Base-by-base conservation (phyloP, 1,140 invertebrate species). In the Procambarus virginalis region DNA sequence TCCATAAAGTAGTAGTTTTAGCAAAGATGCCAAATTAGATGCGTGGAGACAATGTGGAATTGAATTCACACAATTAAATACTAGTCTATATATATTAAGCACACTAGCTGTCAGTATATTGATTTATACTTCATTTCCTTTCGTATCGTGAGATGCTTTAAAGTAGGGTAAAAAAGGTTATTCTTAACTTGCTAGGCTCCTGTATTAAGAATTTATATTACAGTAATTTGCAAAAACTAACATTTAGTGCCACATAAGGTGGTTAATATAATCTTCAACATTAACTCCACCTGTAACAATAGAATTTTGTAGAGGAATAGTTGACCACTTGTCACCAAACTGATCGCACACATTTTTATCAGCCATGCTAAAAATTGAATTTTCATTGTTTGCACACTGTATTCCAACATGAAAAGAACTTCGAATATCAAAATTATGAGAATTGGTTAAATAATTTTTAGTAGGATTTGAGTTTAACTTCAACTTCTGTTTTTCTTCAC, bases 251-350 rank as follows among this genome's bases (percentile, higher is more conserved):
- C 60, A 64, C 60, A 64, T 64, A 17, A 64, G 60, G 17, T 64
- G 60, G 60, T 64, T 64, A 17, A 64, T 64, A 64, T 64, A 64
- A 64, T 64, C 60, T 64, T 64, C 60, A 64, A 64, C 60, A 64
- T 64, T 64, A 64, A 64, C 60, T 17, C 60, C 60, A 20, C 60
- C 60, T 64, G 60, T 64, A 14, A 64, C 60, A 64, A 64, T 64
- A 17, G 60, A 64, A 64, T 64, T 64, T 64, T 64, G 60, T 64
- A 64, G 14, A 64, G 60, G 60, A 64, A 64, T 17, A 64, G 12
- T 64, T 20, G 60, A 4, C 14, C 60, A 64, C 12, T 64, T 64
- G 0, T 6, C 4, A 64, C 17, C 60, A 64, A 64, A 64, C 12
- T 20, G 60, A 64, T 64, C 20, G 2, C 10, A 17, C 17, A 64